Base-by-base conservation (phyloP, 1,140 invertebrate species). In the Drosophila elegans region DNA sequence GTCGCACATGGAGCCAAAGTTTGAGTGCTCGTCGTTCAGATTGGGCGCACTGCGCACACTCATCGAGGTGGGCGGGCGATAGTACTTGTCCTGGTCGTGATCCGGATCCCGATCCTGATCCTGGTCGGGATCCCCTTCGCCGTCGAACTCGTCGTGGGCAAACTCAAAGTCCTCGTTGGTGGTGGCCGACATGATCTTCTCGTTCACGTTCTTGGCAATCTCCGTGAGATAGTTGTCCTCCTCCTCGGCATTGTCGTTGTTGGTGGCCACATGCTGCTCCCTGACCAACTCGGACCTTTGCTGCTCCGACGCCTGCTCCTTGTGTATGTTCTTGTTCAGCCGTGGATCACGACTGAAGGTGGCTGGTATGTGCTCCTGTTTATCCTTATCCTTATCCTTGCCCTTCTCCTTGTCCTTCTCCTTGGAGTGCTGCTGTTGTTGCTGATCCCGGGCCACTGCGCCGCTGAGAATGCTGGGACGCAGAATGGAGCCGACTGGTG, bases 161-260 rank as follows among this genome's bases (percentile, higher is more conserved):
- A 90, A 91, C 55, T 83, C 83, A 27, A 92, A 92, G 45, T 92
- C 91, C 56, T 89, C 73, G 62, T 90, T 90, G 7, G 77, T 85
- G 12, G 83, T 78, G 0, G 84, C 76, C 48, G 91, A 91, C 91
- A 92, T 92, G 44, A 92, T 92, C 54, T 92, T 92, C 34, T 92
- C 91, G 48, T 92, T 92, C 1, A 92, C 90, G 49, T 91, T 92
- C 55, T 92, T 92, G 0, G 91, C 91, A 10, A 92, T 92, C 52
- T 90, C 89, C 11, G 91, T 91, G 4, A 92, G 57, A 66, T 91
- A 92, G 48, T 91, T 92, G 66, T 92, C 91, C 39, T 92, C 91
- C 57, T 92, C 91, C 27, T 86, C 82, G 32, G 63, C 41, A 42
- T 77, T 74, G 0, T 62, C 77, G 25, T 48, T 44, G 0, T 54